Evolutionary conservation across 1,140 invertebrate genomes (phyloP).

Genomic region (Drosophila dunni): DNA sequence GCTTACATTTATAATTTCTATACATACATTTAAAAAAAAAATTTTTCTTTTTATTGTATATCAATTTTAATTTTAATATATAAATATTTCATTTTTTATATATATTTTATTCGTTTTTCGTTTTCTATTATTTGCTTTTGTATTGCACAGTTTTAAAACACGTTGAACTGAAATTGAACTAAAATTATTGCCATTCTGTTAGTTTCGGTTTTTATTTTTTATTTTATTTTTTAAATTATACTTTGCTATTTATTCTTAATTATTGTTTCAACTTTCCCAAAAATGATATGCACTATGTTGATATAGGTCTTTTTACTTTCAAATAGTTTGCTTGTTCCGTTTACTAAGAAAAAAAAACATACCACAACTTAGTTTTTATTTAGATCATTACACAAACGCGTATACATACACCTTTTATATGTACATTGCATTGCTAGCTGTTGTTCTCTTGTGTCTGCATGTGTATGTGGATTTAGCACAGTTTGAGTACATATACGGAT

Average conservation of each 20-base stretch:
- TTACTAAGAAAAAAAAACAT: slow-evolving; percentile 1
- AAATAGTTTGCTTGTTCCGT: slow-evolving; percentile 24
- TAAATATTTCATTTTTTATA: not conserved
- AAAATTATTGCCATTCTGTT: slow-evolving; percentile 69
- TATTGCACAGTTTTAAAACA: slow-evolving; percentile 70
- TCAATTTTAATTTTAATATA: slow-evolving; percentile 13
- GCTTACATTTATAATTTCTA: slow-evolving; percentile 47
- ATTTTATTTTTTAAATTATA: slow-evolving; percentile 21
- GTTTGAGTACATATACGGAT: slow-evolving; percentile 30
- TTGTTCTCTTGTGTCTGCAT: slow-evolving; percentile 14
- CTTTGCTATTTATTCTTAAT: slow-evolving; percentile 78
- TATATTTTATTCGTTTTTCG: slow-evolving; percentile 27
- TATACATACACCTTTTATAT: slow-evolving; percentile 49
- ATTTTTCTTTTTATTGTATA: slow-evolving; percentile 20
- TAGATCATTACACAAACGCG: slow-evolving; percentile 5
- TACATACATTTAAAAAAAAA: slow-evolving; percentile 42
- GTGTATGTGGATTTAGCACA: slow-evolving; percentile 11
- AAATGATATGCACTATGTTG: slow-evolving; percentile 80
- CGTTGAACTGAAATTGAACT: slow-evolving; percentile 64
- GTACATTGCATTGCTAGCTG: slow-evolving; percentile 39
- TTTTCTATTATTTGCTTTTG: slow-evolving; percentile 26
- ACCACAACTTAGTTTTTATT: not conserved
- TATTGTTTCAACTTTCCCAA: slow-evolving; percentile 68
- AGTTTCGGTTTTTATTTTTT: slow-evolving; percentile 30
- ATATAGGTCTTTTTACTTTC: slow-evolving; percentile 54